Evolutionary conservation across 2,888 invertebrate species (phyloP).

Genomic region (Eupithecia subfuscata): DNA sequence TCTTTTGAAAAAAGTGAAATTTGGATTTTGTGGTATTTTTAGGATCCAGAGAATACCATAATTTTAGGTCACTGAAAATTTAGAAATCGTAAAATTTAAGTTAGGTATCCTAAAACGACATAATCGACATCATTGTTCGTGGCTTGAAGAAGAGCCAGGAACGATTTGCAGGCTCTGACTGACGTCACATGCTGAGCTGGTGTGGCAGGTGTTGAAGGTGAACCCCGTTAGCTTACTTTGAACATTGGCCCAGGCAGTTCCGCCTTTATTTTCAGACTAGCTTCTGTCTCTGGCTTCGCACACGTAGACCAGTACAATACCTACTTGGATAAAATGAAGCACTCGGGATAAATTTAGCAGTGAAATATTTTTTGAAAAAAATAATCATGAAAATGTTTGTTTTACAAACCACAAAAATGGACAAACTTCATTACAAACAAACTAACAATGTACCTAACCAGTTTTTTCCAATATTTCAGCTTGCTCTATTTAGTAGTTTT

Average conservation of each 20-base stretch:
- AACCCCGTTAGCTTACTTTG: not conserved
- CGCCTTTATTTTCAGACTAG: not conserved
- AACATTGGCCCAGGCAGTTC: not conserved
- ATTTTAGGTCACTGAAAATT: no score
- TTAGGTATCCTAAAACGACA: no score
- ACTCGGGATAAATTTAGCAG: not conserved
- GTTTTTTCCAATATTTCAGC: not conserved
- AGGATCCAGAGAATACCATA: no score
- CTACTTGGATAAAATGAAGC: not conserved
- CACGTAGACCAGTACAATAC: no score
- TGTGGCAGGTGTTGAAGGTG: conserved; percentile 93
- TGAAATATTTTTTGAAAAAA: not conserved
- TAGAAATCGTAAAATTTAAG: no score
- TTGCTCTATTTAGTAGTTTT: not conserved
- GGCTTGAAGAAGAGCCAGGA: conserved; percentile 90
- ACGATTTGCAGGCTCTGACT: conserved; percentile 91
- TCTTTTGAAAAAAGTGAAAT: no score
- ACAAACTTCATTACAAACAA: not conserved
- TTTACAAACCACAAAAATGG: no score
- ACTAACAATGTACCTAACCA: not conserved
- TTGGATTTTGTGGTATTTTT: no score
- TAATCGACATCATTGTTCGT: conserved; percentile 74
- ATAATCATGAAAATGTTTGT: no score
- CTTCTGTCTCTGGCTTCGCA: not conserved
- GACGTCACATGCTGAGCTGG: conserved; percentile 91